phyloP scores from a whole-genome alignment of 2,888 invertebrate genomes.

The Deladenus siricidicola region DNA sequence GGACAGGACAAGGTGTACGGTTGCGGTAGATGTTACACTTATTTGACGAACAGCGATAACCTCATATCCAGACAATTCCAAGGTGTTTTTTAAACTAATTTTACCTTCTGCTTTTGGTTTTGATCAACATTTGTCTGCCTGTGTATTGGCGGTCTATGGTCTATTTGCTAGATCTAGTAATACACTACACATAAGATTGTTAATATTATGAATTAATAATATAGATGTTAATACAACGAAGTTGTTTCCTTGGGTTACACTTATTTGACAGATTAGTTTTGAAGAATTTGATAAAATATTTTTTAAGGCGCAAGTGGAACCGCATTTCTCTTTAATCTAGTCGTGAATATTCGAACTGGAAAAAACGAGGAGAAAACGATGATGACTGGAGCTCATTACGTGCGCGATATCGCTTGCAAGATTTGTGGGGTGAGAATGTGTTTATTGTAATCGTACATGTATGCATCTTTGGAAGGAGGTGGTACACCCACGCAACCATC shows the following conservation, averaged over 20 bases:
- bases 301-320: not conserved
- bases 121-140: no score
- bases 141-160: no score
- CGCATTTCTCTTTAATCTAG: constrained; percentile 6
- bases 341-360: not conserved
- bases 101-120: no score
- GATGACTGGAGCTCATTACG: constrained; percentile 68
- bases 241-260: no score
- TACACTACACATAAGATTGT: no score
- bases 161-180: no score
- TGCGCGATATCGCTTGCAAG: constrained; percentile 94
- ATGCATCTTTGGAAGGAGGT: no score
- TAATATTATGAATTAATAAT: no score
- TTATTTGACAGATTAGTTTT: no score
- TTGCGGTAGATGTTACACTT: constrained; percentile 5
- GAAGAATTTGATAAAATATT: not conserved
- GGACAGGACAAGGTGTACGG: not conserved
- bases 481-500: no score
- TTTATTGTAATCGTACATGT: no score
- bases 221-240: no score
- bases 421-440: constrained; percentile 66
- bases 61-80: not conserved
- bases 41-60: constrained; percentile 4
- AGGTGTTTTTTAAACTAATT: constrained; percentile 1
- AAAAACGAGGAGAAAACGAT: constrained; percentile 1